A percentile compares a stretch with the other conserved stretches of the same genome.
These are phyloP conservation scores for Bombus pyrosoma DNA, from an alignment of 1,140 invertebrate genomes.

Conservation along the genomic window DNA sequence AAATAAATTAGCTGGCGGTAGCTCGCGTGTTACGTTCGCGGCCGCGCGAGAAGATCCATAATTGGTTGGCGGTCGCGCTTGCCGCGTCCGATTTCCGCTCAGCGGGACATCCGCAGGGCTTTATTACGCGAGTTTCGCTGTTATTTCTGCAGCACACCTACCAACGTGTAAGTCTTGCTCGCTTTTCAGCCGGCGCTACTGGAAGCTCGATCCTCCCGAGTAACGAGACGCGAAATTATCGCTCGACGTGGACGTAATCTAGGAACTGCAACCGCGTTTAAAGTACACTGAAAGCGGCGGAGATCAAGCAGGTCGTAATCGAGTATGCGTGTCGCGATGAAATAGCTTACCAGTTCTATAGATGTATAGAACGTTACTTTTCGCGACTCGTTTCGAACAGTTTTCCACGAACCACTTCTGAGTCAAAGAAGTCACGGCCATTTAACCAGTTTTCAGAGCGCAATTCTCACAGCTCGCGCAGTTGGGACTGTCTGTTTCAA, in stretches of 20 bases:
- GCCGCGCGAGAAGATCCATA: conserved; percentile 26
- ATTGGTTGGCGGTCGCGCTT: conserved; percentile 53
- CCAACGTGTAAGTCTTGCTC: conserved; percentile 28
- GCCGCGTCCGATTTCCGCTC: conserved; percentile 61
- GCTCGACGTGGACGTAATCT: conserved; percentile 52
- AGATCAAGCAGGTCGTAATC: not conserved
- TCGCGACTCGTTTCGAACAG: conserved; percentile 10
- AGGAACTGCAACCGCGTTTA: not conserved
- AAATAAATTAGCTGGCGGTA: conserved; percentile 47
- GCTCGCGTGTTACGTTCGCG: conserved; percentile 34
- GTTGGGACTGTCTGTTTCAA: not conserved
- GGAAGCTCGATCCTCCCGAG: conserved; percentile 24
- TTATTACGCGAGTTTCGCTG: conserved; percentile 63
- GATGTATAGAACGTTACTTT: not conserved
- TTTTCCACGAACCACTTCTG: conserved; percentile 22
- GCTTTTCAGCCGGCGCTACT: conserved; percentile 27
- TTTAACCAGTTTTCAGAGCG: conserved; percentile 33
- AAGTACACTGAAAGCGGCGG: not conserved
- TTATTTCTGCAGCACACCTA: conserved; percentile 57
- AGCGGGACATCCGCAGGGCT: conserved; percentile 59
- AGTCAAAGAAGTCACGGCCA: not conserved
- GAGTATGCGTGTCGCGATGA: conserved; percentile 52
- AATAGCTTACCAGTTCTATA: conserved; percentile 20
- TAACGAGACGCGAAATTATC: conserved; percentile 68
- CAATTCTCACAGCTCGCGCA: conserved; percentile 49